Evolutionary conservation across 2,888 invertebrate species (phyloP), one percentile per base, ranked within the genome.

Genomic region (Rhogogaster chlorosoma): DNA sequence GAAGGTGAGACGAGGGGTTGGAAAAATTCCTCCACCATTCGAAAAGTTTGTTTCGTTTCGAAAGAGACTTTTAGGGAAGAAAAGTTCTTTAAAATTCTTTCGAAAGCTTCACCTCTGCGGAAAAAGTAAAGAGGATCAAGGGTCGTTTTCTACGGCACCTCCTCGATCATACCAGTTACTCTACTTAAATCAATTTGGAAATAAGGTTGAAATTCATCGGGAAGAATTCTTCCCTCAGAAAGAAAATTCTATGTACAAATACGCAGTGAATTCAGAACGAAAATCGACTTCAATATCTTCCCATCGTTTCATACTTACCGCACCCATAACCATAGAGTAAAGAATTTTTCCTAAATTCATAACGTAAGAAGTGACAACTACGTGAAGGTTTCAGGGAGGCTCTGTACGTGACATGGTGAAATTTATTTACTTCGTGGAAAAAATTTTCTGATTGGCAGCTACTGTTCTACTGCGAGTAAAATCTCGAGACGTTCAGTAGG

Each of bases 11-110:
- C 15, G 32, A 4, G 26, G 29, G 32, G 67, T 29, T 26, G 61
- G 61, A 5, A 22, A 73, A 71, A n/a, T 26, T 67, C 67, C 29
- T 42, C 7, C 42, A 38, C 73, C 22, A 77, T 22, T 77, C 29
- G 38, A 77, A 64, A 80, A 80, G 61, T 80, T 80, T 80, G 80
- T 80, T 80, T 61, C 80, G 80, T 80, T 80, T 64, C 18, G 77
- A 73, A 73, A 42, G 29, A 49, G 77, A 77, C 77, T 77, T 77
- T 77, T 77, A 53, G 77, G 29, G 18, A 77, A 53, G 49, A 53
- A 45, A 53, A 77, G 80, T 80, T 57, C 22, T 36, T 80, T 80
- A 64, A 80, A 80, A 80, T 80, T 61, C 80, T 80, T 73, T 26
- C 18, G 22, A 61, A 77, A 61, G 61, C 2, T 80, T 26, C 32